Base-by-base conservation (phyloP, 2,797 vertebrate species). In the Etheostoma perlongum region DNA sequence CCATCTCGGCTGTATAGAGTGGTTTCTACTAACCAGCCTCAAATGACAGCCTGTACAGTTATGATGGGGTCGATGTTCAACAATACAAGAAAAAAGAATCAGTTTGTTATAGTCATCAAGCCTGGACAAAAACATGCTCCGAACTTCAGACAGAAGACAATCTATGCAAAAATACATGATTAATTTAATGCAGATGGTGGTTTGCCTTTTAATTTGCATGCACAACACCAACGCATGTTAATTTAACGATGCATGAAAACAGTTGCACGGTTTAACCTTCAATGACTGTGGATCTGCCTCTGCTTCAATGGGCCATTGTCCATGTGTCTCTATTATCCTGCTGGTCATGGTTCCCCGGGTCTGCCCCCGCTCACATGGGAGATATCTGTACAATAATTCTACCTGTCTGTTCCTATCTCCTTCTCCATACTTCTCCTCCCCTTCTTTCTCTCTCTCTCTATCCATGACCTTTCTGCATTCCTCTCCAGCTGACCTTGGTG, bases 311-410 rank as follows among this genome's bases (percentile, higher is more conserved):
- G 83, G 68, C 87, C 78, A 78, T 89, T 83, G 87, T 92, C 89
- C 90, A 88, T 90, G 87, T 85, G 85, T 91, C 89, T 89, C 85
- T 88, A 92, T 92, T 91, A 92, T 88, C 68, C 87, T 91, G 85
- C 87, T 76, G 89, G 91, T 89, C 91, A 91, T 82, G 88, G 91
- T 79, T 88, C 78, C 76, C 84, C 44, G 10, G 62, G 70, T 79
- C 85, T 78, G 79, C 78, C 86, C 77, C 72, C 6, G 3, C 82
- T 89, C 85, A 81, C 85, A 88, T 85, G 85, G 89, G 83, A 82
- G 85, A 88, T 85, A 91, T 92, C 89, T 90, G 84, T 88, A 79
- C 76, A 92, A 90, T 89, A 86, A 93, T 89, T 88, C 86, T 55
- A 92, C 90, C 90, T 93, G 92, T 91, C 91, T 88, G 84, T 91